phyloP scores from a whole-genome alignment of 2,797 vertebrate species.

The Pterois miles region DNA sequence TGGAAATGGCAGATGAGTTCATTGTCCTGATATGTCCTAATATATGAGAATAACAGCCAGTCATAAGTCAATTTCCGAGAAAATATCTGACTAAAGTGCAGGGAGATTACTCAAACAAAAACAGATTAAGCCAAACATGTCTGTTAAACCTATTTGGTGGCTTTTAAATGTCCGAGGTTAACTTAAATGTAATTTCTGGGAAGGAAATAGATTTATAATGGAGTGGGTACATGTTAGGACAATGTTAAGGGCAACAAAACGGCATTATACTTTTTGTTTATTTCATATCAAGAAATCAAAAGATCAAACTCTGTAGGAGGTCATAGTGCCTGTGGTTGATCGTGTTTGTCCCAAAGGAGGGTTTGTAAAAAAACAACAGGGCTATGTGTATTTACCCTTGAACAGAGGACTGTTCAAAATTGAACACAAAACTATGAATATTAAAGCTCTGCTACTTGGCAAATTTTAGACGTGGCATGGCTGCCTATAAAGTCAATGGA shows the following conservation, averaged over 20 bases:
- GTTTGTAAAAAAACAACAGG: not conserved
- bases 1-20: not conserved
- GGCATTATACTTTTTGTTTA: not conserved
- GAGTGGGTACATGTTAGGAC: not conserved
- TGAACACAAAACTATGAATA: not conserved
- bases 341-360: not conserved
- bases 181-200: not conserved
- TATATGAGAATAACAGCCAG: not conserved
- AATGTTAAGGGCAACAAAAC: not conserved
- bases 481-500: not conserved
- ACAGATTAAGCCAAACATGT: not conserved
- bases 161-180: not conserved
- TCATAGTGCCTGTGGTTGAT: not conserved
- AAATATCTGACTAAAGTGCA: not conserved
- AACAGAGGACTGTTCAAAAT: not conserved
- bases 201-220: not conserved
- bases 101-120: not conserved
- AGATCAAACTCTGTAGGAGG: not conserved
- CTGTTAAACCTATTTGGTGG: not conserved
- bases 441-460: not conserved
- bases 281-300: not conserved
- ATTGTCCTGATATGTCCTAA: not conserved
- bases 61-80: not conserved
- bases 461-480: no score
- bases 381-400: not conserved